Evolutionary conservation across 2,888 invertebrate genomes (phyloP), one percentile per base, ranked within the genome.

Genomic region (Taphrorychus bicolor): DNA sequence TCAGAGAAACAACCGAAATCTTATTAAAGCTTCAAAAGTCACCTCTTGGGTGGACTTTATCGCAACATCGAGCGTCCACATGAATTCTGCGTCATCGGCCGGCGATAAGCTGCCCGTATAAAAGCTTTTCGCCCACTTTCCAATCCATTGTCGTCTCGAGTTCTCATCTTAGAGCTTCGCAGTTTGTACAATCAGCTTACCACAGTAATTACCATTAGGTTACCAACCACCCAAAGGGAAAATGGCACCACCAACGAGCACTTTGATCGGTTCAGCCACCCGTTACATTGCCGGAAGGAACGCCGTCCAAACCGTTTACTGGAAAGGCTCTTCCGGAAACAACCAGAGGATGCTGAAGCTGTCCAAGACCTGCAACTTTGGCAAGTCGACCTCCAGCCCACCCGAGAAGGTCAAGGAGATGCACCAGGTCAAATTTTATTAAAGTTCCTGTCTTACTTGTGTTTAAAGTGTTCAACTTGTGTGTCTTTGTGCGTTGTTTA

Each of bases 251-350:
- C 16, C 64, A 22, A 42, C 18, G 3, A 66, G 57, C 54, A 65
- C 59, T n/a, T 21, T 70, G 14, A 42, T 70, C n/a, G 70, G 70
- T 22, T 61, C 59, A 21, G 70, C 70, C 1, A 65, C 65, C 49
- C 87, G 91, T 66, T 90, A 89, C 80, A 88, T 91, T 72, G 88
- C 89, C 54, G 90, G 91, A 54, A 86, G 90, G 68, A 88, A 91
- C 76, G 91, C 91, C 0, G 86, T 91, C 19, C 91, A 92, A 77
- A 91, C 91, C 0, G 89, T 91, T 0, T 92, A 92, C 76, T 92
- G 92, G 92, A 85, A 91, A 75, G 85, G 87, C 1, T 62, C 72
- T 17, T 14, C 19, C 14, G 69, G 69, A 19, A 66, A 69, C 19
- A 74, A 76, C 32, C 72, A 73, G 14, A 79, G 76, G 70, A 72